A percentile compares a stretch with the other conserved stretches of the same genome.
phyloP scores from a whole-genome alignment of 2,888 invertebrate species.

The Cylindroiulus punctatus region DNA sequence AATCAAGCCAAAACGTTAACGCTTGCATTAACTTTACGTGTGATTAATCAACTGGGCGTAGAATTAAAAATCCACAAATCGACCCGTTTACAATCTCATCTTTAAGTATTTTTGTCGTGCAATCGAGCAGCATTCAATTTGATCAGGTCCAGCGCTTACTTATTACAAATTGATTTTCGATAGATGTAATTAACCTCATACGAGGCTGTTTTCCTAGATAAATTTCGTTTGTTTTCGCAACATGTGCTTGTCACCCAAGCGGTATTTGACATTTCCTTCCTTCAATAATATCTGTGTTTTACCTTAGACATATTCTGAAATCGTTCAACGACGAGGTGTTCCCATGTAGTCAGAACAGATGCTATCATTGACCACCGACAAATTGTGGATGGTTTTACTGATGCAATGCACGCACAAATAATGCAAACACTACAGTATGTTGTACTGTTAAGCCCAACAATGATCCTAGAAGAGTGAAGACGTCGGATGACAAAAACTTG shows the following conservation, averaged over 20 bases:
- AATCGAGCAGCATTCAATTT: slow-evolving; percentile 19
- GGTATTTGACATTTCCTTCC: not conserved
- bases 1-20: too few relatives aligned
- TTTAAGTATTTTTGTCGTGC: not conserved
- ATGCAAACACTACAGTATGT: not conserved
- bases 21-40: not conserved
- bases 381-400: not conserved
- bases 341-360: not conserved
- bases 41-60: not conserved
- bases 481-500: not conserved
- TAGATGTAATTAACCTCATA: slow-evolving; percentile 38
- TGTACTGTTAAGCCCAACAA: not conserved
- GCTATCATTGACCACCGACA: not conserved
- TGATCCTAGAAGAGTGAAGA: not conserved
- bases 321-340: not conserved
- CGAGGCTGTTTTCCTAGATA: slow-evolving; percentile 13
- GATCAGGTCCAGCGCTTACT: slow-evolving; percentile 34
- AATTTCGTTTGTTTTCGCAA: slow-evolving; percentile 15
- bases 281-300: not conserved
- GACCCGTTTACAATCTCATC: not conserved
- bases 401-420: not conserved
- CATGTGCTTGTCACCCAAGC: not conserved
- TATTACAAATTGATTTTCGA: slow-evolving; percentile 42
- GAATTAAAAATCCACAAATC: not conserved
- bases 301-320: not conserved